Evolutionary conservation across 2,888 invertebrate species (phyloP), one percentile per base, ranked within the genome.

Genomic region (Cantharis lateralis): DNA sequence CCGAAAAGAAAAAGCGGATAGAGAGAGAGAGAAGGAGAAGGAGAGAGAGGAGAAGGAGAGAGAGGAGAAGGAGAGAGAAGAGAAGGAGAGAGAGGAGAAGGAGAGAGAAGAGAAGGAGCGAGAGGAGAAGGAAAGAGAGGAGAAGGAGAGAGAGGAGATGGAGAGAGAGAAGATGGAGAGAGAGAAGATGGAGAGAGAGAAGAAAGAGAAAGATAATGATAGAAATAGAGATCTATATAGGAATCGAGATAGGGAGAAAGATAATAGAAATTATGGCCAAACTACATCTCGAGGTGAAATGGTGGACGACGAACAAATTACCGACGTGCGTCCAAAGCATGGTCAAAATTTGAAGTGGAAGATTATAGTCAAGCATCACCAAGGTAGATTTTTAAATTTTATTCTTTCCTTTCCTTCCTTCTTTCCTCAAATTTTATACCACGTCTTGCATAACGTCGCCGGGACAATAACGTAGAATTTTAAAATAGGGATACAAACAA

Each of bases 301-400:
- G 68, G 11, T 32, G 62, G 76, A 78, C 15, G 74, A 77, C 15
- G 73, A 74, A 9, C 75, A 78, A 71, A 62, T 72, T 32, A 75
- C 77, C 3, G 78, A 79, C 70, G 76, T 76, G 18, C 73, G 71
- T 74, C 79, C 77, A 63, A 20, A 74, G n/a, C 63, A 78, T 69
- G 70, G 66, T 11, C 75, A 75, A 16, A 81, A 74, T 75, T 77
- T 79, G 48, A 82, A 81, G 63, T 82, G 82, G 81, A 82, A 82
- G 78, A 81, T 82, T 71, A 82, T 82, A 32, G 81, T 82, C 64
- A 81, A 81, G 71, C 81, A 81, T 68, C 81, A 79, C 68, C 74
- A 75, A 75, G 77, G 77, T 77, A 77, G 5, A 70, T 11, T 18
- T 69, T n/a, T 16, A 32, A 11, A 15, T n/a, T 28, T 32, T n/a